Percentiles rank a stretch among this genome's conserved stretches.
phyloP scores from a whole-genome alignment of 2,113 vertebrate genomes.

The Centrocercus urophasianus region DNA sequence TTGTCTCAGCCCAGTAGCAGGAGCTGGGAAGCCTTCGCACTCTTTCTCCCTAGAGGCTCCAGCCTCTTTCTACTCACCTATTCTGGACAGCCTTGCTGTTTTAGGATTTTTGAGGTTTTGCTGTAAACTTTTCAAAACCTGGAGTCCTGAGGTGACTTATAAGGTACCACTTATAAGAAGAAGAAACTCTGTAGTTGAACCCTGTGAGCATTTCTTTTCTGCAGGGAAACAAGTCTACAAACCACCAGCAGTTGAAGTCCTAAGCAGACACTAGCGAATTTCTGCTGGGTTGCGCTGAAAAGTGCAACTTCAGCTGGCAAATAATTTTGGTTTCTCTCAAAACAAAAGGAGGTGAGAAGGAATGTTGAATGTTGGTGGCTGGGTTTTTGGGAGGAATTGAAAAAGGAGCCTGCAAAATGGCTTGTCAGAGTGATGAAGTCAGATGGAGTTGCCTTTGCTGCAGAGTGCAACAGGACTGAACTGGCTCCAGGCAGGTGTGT shows the following conservation, averaged over 20 bases:
- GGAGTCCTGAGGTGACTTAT: background rate
- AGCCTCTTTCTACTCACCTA: background rate
- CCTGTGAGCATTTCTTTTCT: background rate
- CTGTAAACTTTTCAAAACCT: constrained; percentile 4
- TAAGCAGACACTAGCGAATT: background rate
- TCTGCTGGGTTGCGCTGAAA: background rate
- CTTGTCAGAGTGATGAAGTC: background rate
- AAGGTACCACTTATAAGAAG: background rate
- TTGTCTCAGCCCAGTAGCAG: background rate
- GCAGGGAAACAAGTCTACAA: accelerated
- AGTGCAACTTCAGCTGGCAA: background rate
- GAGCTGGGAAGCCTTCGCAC: background rate
- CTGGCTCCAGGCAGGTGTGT: background rate
- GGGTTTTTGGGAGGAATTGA: background rate
- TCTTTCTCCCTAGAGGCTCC: background rate
- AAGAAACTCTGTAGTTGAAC: background rate
- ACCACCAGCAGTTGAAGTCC: background rate
- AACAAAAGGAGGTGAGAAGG: background rate
- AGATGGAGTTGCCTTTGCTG: background rate
- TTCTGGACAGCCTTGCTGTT: background rate
- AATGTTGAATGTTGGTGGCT: background rate
- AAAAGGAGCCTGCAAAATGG: background rate
- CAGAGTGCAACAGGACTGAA: background rate
- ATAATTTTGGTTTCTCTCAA: background rate
- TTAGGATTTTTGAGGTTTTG: background rate